Evolutionary conservation across 2,888 invertebrate genomes (phyloP).

Genomic region (Lacanobia oleracea): DNA sequence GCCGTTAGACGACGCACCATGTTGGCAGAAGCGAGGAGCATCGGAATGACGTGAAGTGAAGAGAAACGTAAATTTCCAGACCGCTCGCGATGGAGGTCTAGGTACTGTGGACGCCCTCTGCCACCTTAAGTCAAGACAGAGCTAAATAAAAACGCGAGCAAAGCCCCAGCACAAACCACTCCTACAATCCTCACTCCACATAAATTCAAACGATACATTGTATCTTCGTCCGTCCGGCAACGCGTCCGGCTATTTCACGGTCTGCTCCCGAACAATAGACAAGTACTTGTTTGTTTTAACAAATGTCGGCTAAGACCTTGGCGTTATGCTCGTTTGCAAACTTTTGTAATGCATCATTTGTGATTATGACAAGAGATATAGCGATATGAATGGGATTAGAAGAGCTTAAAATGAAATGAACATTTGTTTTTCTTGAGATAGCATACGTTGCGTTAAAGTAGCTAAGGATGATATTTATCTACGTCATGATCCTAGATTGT

Average conservation of each 20-base stretch:
- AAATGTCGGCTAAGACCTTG: conserved; percentile 53
- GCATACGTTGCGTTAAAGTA: neutral
- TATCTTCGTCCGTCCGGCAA: conserved; percentile 42
- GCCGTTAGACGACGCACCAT: too few species aligned
- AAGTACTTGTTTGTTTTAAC: conserved; percentile 42
- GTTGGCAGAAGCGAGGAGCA: too few species aligned
- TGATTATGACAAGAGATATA: conserved; percentile 40
- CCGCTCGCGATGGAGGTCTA: too few species aligned
- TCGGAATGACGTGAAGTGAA: too few species aligned
- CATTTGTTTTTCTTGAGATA: neutral
- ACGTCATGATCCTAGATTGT: too few species aligned
- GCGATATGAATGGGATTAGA: conserved; percentile 4
- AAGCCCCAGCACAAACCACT: neutral
- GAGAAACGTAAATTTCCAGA: too few species aligned
- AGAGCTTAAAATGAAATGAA: conserved; percentile 25
- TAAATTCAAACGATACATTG: conserved; percentile 64
- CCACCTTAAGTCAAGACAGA: neutral
- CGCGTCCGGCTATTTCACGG: conserved; percentile 65
- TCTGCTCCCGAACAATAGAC: conserved; percentile 57
- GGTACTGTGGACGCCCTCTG: too few species aligned
- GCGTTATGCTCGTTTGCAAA: conserved; percentile 44
- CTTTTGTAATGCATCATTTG: conserved; percentile 43
- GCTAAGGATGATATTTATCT: neutral
- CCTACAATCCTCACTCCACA: conserved; percentile 22
- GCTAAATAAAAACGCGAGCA: neutral